These are phyloP conservation scores for Melanotus villosus DNA, from an alignment of 2,888 invertebrate species.

Conservation along the genomic window DNA sequence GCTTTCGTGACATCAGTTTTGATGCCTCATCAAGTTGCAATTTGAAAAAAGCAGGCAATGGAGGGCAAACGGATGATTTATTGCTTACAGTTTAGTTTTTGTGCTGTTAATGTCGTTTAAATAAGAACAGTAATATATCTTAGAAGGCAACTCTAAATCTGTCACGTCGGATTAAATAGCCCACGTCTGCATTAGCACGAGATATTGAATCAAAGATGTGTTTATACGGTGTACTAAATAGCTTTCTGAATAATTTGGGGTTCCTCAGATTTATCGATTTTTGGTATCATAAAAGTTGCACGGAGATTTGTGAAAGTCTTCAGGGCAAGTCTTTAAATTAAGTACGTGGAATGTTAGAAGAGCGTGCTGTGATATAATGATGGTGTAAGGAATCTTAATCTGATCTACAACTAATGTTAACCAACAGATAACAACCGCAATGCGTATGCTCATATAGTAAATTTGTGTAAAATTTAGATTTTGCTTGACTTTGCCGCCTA, in stretches of 20 bases:
- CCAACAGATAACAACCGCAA: neutral
- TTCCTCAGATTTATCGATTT: neutral
- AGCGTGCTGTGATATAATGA: neutral
- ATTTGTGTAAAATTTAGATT: no score
- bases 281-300: no score
- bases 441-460: neutral
- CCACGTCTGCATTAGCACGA: neutral
- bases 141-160: neutral
- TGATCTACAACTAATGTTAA: neutral
- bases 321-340: neutral
- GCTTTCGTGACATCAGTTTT: neutral
- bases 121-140: neutral
- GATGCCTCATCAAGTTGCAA: neutral
- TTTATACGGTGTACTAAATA: neutral
- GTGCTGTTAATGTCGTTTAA: neutral
- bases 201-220: neutral
- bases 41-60: neutral
- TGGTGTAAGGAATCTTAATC: neutral
- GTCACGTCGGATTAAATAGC: neutral
- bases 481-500: no score
- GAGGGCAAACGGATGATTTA: conserved; percentile 7
- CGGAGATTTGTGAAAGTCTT: no score
- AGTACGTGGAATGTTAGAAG: neutral
- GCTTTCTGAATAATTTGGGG: neutral
- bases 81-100: neutral